A percentile compares a stretch with the other conserved stretches of the same genome.
Conservation (phyloP, 2,888 invertebrate genomes). For the Charanyca ferruginea region DNA sequence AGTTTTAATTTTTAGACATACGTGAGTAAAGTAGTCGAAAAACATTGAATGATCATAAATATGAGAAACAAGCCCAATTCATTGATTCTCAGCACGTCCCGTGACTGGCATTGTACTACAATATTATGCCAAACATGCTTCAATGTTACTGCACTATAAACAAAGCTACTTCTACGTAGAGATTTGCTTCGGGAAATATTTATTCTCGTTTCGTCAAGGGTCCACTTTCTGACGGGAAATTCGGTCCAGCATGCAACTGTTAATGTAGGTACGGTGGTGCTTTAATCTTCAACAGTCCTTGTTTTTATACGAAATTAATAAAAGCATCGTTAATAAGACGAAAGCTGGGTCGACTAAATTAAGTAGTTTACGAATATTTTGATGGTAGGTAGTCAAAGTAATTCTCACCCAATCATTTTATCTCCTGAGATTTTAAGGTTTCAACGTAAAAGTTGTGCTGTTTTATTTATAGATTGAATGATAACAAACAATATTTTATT, state of each 20-base stretch:
- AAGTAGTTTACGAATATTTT: not conserved
- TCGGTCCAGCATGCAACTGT: slow-evolving; percentile 22
- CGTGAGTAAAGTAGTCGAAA: not conserved
- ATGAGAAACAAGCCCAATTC: slow-evolving; percentile 39
- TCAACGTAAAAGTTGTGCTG: not conserved
- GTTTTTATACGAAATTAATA: slow-evolving; percentile 33
- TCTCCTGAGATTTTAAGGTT: not conserved
- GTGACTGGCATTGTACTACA: slow-evolving; percentile 64
- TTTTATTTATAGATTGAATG: not conserved
- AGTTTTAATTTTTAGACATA: not conserved
- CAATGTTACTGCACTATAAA: slow-evolving; percentile 68
- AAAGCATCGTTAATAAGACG: not conserved
- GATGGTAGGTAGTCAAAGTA: not conserved
- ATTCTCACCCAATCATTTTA: not conserved
- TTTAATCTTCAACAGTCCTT: slow-evolving; percentile 38
- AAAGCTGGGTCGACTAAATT: not conserved
- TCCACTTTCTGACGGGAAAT: slow-evolving; percentile 59
- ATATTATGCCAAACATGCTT: slow-evolving; percentile 66
- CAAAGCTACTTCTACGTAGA: slow-evolving; percentile 59
- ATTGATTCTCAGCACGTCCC: slow-evolving; percentile 67
- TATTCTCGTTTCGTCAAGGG: slow-evolving; percentile 67
- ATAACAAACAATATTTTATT: no score
- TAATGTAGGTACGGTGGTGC: slow-evolving; percentile 42
- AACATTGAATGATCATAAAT: slow-evolving; percentile 12
- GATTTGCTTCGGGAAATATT: slow-evolving; percentile 72